Evolutionary conservation across 2,113 vertebrate genomes (phyloP).

Genomic region (rabbit (Oryctolagus cuniculus)): mOryCun1.1 NC_091439.1:25333501-25334000

Average conservation of each 20-base stretch:
- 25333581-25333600: conserved; percentile 10
- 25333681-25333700: not conserved
- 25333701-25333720: not conserved
- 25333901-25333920: conserved; percentile 16
- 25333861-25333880: not conserved
- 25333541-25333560: not conserved
- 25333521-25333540: not conserved
- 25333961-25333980: not conserved
- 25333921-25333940: conserved; percentile 14
- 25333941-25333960: not conserved
- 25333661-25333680: not conserved
- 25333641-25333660: not conserved
- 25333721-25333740: not conserved
- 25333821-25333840: conserved; percentile 31
- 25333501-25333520: not conserved
- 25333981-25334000: not conserved
- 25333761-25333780: not conserved
- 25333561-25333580: not conserved
- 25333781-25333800: conserved; percentile 33
- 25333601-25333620: conserved; percentile 39
- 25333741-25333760: not conserved
- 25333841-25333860: not conserved
- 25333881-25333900: not conserved
- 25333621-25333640: not conserved
- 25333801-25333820: conserved; percentile 45